These are phyloP conservation scores for Apus apus DNA, from an alignment of 2,113 vertebrate species.

Conservation along the genomic window DNA sequence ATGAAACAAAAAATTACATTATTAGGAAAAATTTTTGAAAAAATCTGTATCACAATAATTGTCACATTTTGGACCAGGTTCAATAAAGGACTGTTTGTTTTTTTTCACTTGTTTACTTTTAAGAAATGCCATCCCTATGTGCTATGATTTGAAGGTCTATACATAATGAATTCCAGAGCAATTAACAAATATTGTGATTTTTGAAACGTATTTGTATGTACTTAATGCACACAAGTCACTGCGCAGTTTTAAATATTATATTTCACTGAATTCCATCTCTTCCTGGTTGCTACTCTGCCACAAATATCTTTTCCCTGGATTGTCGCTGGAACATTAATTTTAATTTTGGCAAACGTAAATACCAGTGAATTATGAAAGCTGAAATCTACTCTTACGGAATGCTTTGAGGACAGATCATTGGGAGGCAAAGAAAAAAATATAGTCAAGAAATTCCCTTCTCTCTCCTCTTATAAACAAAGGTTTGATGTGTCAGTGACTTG, in stretches of 20 bases:
- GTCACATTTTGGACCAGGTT: background rate
- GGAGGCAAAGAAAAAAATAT: background rate
- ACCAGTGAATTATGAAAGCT: background rate
- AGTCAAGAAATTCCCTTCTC: background rate
- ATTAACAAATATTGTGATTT: background rate
- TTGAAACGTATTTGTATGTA: background rate
- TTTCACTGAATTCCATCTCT: background rate
- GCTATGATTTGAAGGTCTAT: background rate
- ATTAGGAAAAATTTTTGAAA: background rate
- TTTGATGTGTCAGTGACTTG: slow-evolving; percentile 8
- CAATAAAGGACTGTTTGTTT: background rate
- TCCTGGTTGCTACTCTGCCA: background rate
- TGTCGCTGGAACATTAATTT: background rate
- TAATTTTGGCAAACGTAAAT: background rate
- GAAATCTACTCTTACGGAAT: background rate
- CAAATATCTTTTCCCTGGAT: background rate
- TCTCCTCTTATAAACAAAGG: background rate
- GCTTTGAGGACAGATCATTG: background rate
- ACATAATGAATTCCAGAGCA: background rate
- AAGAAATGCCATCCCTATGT: background rate
- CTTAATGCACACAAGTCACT: background rate
- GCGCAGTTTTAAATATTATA: background rate
- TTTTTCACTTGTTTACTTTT: background rate
- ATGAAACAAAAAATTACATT: background rate
- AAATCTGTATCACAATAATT: background rate